Evolutionary conservation across 1,140 invertebrate species (phyloP).

Genomic region (Anastrepha ludens): DNA sequence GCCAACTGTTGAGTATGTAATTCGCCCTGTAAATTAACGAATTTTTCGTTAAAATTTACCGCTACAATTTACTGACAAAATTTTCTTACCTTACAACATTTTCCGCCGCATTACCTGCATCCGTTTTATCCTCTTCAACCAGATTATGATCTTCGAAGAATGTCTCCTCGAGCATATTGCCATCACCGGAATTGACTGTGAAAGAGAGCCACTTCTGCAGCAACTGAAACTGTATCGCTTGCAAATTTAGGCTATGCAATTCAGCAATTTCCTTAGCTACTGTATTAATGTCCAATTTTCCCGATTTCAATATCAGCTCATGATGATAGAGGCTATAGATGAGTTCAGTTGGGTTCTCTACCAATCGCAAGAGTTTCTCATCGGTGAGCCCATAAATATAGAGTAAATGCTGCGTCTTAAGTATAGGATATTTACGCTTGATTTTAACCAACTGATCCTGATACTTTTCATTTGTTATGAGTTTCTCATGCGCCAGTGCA

Average conservation of each 20-base stretch:
- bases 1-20: constrained; percentile 70
- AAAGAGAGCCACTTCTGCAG: constrained; percentile 71
- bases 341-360: constrained; percentile 76
- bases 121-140: constrained; percentile 56
- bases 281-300: constrained; percentile 76
- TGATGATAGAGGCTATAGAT: constrained; percentile 77
- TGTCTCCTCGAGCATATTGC: constrained; percentile 68
- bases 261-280: constrained; percentile 77
- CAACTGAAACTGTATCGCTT: constrained; percentile 66
- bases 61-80: neutral
- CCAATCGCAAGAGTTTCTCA: constrained; percentile 76
- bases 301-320: constrained; percentile 75
- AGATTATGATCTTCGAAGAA: constrained; percentile 68
- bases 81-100: constrained; percentile 61
- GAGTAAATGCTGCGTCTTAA: constrained; percentile 77
- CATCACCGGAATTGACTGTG: constrained; percentile 63
- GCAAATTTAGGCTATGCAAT: constrained; percentile 65
- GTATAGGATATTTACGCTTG: constrained; percentile 76
- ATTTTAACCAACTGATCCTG: constrained; percentile 75
- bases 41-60: neutral
- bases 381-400: constrained; percentile 77
- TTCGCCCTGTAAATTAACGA: constrained; percentile 63
- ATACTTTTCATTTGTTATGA: constrained; percentile 74
- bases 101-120: constrained; percentile 62
- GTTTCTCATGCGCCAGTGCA: constrained; percentile 72